Evolutionary conservation across 2,888 invertebrate genomes (phyloP).

Genomic region (Brenthis hecate): DNA sequence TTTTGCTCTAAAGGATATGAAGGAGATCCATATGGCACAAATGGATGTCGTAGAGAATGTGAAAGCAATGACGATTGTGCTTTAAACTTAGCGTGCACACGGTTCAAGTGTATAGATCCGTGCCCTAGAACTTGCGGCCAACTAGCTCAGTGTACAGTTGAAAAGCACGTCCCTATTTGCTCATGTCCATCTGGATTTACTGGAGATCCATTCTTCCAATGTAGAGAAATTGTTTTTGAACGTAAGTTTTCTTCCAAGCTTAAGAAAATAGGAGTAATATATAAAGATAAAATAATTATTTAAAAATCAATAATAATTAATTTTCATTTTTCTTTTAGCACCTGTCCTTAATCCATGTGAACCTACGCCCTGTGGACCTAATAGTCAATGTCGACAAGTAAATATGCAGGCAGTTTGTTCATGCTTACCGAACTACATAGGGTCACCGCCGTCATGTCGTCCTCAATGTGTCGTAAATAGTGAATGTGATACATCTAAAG

Average conservation of each 20-base stretch:
- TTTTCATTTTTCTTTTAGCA: slow-evolving; percentile 48
- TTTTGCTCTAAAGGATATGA: slow-evolving; percentile 89
- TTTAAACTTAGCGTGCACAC: slow-evolving; percentile 87
- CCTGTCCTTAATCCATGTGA: slow-evolving; percentile 87
- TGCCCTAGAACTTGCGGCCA: slow-evolving; percentile 92
- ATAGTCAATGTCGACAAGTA: slow-evolving; percentile 91
- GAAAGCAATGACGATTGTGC: slow-evolving; percentile 90
- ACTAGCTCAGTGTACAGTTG: slow-evolving; percentile 89
- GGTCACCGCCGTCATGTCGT: slow-evolving; percentile 90
- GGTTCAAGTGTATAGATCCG: slow-evolving; percentile 92
- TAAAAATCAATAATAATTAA: slow-evolving; percentile 5
- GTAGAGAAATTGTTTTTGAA: slow-evolving; percentile 79
- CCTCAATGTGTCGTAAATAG: slow-evolving; percentile 94
- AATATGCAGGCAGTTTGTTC: slow-evolving; percentile 93
- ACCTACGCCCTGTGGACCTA: slow-evolving; percentile 93
- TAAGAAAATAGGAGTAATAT: background rate
- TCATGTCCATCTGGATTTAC: slow-evolving; percentile 88
- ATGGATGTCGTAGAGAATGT: slow-evolving; percentile 89
- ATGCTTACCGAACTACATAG: slow-evolving; percentile 89
- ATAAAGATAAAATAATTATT: background rate
- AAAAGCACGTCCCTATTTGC: slow-evolving; percentile 90
- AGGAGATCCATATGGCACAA: slow-evolving; percentile 90
- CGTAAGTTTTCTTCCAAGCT: slow-evolving; percentile 51
- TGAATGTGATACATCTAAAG: slow-evolving; percentile 90
- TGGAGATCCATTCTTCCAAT: slow-evolving; percentile 92